Percentiles rank a stretch among this genome's conserved stretches.
Evolutionary conservation across 1,140 invertebrate genomes (phyloP).

Genomic region (Trinorchestia longiramus): DNA sequence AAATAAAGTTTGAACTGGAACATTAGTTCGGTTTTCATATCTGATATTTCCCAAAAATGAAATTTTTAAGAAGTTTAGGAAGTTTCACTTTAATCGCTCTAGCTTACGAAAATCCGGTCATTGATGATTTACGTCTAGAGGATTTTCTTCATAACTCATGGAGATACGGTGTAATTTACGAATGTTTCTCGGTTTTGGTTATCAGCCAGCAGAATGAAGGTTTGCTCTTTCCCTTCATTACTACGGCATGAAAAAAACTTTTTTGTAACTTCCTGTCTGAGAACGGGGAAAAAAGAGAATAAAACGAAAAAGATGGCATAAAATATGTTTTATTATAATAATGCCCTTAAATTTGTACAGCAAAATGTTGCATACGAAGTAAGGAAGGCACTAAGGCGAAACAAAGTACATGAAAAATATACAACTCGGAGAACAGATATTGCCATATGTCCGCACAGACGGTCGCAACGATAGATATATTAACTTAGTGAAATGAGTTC

Average conservation of each 20-base stretch:
- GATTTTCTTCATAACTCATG: background rate
- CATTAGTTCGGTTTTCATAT: too few species aligned
- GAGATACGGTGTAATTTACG: background rate
- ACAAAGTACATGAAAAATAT: background rate
- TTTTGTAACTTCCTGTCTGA: background rate
- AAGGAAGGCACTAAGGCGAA: constrained; percentile 19
- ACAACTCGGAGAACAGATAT: background rate
- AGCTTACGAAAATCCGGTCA: too few species aligned
- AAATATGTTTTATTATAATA: constrained; percentile 13
- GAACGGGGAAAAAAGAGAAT: background rate
- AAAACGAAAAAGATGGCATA: background rate
- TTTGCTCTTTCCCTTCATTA: background rate
- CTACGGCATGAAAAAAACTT: background rate
- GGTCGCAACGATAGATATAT: background rate
- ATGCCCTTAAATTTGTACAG: constrained; percentile 24
- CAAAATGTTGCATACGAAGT: background rate
- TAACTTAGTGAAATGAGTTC: background rate
- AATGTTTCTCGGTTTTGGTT: background rate
- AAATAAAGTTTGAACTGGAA: too few species aligned
- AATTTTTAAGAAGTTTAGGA: too few species aligned
- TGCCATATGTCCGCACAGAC: background rate
- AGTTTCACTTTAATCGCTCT: too few species aligned
- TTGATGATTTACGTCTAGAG: too few species aligned
- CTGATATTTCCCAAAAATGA: too few species aligned
- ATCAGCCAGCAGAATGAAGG: background rate